A percentile compares a stretch with the other conserved stretches of the same genome.
Conservation (phyloP, 2,797 vertebrate species). For the Gymnoscopelus microlampas region DNA sequence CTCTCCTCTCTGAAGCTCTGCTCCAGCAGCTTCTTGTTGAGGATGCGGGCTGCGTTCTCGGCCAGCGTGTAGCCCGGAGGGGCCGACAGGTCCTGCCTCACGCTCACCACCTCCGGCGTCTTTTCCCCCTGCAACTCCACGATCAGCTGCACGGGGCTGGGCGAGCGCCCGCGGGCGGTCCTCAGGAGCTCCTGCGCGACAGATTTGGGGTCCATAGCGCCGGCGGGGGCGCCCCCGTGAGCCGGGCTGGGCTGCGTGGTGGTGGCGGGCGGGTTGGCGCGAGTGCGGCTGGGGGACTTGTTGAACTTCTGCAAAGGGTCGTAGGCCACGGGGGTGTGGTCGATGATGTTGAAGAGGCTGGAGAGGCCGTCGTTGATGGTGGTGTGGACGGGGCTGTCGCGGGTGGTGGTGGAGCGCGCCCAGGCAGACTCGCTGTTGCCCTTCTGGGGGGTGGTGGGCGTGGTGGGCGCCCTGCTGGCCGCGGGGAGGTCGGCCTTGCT, state of each 20-base stretch:
- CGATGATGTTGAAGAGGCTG: constrained; percentile 98
- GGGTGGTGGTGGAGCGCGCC: constrained; percentile 96
- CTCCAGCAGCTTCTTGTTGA: constrained; percentile 95
- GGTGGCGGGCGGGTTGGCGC: constrained; percentile 70
- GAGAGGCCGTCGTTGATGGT: constrained; percentile 98
- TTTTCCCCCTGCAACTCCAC: constrained; percentile 87
- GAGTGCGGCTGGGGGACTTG: constrained; percentile 87
- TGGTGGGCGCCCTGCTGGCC: constrained; percentile 69
- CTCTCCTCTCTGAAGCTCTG: constrained; percentile 91
- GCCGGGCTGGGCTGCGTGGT: constrained; percentile 64
- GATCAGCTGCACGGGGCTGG: constrained; percentile 90
- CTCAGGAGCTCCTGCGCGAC: constrained; percentile 82
- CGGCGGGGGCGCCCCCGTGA: constrained; percentile 31
- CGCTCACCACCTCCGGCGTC: constrained; percentile 84
- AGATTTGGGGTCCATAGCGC: constrained; percentile 49
- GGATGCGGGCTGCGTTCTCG: constrained; percentile 92
- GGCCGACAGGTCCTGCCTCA: constrained; percentile 92
- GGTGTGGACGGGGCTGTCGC: constrained; percentile 97
- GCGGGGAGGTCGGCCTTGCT: constrained; percentile 84
- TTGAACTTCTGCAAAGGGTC: constrained; percentile 88
- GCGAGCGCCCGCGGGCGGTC: constrained; percentile 88
- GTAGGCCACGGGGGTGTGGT: constrained; percentile 89
- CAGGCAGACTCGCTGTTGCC: constrained; percentile 96
- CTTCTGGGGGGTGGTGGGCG: constrained; percentile 86
- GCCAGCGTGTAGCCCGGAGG: constrained; percentile 92